Evolutionary conservation across 2,113 vertebrate species (phyloP).

Genomic region (Silurus glanis): DNA sequence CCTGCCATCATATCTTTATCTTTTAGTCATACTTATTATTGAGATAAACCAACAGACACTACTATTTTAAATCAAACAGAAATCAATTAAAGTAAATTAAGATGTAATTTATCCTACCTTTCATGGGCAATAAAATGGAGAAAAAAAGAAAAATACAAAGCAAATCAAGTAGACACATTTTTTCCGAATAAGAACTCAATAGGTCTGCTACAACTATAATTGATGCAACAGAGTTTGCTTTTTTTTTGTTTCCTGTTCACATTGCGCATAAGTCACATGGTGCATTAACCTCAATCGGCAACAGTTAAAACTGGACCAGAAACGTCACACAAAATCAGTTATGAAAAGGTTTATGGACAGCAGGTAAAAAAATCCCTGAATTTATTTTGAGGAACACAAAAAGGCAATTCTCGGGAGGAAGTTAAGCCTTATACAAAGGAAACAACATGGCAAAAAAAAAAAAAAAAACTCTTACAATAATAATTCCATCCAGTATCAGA

Average conservation of each 20-base stretch:
- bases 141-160: constrained; percentile 4
- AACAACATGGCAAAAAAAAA: not conserved
- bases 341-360: not conserved
- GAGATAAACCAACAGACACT: not conserved
- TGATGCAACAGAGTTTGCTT: not conserved
- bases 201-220: not conserved
- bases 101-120: not conserved
- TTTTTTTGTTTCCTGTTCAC: not conserved
- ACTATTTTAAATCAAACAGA: not conserved
- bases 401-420: not conserved
- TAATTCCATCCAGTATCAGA: not conserved
- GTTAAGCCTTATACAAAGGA: not conserved
- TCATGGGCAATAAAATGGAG: not conserved
- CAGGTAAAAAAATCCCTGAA: not conserved
- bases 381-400: constrained; percentile 21
- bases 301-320: not conserved
- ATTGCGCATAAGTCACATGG: not conserved
- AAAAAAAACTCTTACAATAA: not conserved
- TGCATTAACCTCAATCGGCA: not conserved
- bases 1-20: not conserved
- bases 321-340: not conserved
- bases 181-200: not conserved
- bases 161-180: not conserved
- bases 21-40: not conserved
- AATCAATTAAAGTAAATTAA: not conserved